These are phyloP conservation scores for Drosophila santomea DNA, from an alignment of 1,140 invertebrate genomes.

Conservation along the genomic window DNA sequence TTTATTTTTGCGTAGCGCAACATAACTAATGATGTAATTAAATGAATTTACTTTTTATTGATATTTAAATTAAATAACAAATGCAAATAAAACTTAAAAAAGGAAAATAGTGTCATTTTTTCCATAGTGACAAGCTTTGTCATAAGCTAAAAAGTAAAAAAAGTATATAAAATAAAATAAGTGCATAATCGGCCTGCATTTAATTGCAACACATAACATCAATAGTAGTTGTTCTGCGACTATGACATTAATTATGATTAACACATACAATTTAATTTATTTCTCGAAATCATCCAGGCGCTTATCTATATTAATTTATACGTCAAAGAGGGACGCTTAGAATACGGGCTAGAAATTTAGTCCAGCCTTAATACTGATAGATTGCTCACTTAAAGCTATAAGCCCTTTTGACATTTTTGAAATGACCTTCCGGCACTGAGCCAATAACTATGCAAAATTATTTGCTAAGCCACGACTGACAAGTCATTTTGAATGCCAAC, in stretches of 20 bases:
- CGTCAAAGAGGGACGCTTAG: constrained; percentile 5
- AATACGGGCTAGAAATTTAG: constrained; percentile 5
- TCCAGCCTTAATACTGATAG: constrained; percentile 6
- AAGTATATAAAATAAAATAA: too few relatives aligned
- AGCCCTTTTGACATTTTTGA: neutral
- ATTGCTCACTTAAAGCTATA: constrained; percentile 11
- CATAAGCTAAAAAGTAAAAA: too few relatives aligned
- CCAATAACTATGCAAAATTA: constrained; percentile 48
- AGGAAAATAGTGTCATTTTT: too few relatives aligned
- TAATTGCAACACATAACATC: too few relatives aligned
- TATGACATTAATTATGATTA: neutral
- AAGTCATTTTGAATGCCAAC: constrained; percentile 7
- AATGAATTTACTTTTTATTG: too few relatives aligned
- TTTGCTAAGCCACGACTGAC: constrained; percentile 38
- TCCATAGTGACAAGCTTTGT: too few relatives aligned
- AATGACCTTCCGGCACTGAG: neutral
- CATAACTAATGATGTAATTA: too few relatives aligned
- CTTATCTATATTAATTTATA: constrained; percentile 2
- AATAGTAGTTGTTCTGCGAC: neutral
- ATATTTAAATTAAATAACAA: too few relatives aligned
- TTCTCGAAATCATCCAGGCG: neutral
- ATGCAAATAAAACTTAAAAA: too few relatives aligned
- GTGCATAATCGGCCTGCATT: too few relatives aligned
- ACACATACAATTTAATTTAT: neutral
- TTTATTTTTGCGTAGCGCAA: too few relatives aligned